Evolutionary conservation across 1,140 invertebrate genomes (phyloP).

Genomic region (Steinernema feltiae): DNA sequence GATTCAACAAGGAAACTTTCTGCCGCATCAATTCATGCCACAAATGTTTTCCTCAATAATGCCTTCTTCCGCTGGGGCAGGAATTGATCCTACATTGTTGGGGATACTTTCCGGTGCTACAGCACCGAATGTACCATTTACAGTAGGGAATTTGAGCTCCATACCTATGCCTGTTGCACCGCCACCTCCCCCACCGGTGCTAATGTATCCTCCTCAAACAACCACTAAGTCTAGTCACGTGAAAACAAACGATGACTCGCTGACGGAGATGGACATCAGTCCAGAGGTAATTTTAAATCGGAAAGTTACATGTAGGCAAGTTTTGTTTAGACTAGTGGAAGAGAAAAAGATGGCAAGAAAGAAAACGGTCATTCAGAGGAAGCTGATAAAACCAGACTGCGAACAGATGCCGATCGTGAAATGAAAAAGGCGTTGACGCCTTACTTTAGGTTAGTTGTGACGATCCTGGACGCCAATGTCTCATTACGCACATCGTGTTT

Average conservation of each 20-base stretch:
- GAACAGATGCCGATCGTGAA: neutral
- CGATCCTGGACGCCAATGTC: neutral
- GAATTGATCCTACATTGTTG: neutral
- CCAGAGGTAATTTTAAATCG: neutral
- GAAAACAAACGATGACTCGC: neutral
- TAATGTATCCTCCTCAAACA: neutral
- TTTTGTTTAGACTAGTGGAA: neutral
- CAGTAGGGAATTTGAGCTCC: neutral
- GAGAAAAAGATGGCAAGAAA: neutral
- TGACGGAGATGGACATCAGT: neutral
- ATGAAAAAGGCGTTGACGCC: neutral
- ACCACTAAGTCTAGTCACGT: neutral
- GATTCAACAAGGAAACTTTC: neutral
- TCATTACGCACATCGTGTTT: no score
- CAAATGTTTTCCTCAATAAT: neutral
- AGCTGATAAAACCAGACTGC: neutral
- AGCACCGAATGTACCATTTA: neutral
- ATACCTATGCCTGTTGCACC: neutral
- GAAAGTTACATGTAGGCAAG: neutral
- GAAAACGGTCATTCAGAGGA: neutral
- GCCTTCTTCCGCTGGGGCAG: neutral
- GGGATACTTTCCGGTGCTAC: neutral
- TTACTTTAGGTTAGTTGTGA: neutral
- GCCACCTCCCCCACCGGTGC: neutral
- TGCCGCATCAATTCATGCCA: neutral